Evolutionary conservation across 2,888 invertebrate species (phyloP).

Genomic region (Mycogona germanica): DNA sequence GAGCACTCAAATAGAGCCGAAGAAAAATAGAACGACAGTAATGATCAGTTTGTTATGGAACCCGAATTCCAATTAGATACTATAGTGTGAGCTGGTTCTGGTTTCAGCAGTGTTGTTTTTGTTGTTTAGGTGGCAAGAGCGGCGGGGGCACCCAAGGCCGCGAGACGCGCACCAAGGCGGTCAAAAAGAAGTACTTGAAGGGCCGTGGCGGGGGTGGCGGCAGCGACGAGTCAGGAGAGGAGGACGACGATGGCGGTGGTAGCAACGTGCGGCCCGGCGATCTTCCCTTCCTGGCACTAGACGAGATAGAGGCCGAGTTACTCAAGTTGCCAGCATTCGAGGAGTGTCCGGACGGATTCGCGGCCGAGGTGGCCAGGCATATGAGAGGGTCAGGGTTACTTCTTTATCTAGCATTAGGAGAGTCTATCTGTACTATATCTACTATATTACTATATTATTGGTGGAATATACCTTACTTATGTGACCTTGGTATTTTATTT

Average conservation of each 20-base stretch:
- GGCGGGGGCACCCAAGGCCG: constrained; percentile 88
- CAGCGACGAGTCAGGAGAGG: constrained; percentile 56
- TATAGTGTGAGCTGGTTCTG: no score
- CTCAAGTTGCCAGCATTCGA: constrained; percentile 35
- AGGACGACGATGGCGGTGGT: constrained; percentile 32
- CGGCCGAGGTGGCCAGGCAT: constrained; percentile 52
- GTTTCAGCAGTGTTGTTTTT: no score
- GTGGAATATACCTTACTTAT: no score
- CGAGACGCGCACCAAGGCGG: constrained; percentile 88
- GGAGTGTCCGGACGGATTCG: constrained; percentile 55
- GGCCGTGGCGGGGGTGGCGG: constrained; percentile 45
- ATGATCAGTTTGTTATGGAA: no score
- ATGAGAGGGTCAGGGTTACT: constrained; percentile 45
- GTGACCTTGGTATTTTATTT: no score
- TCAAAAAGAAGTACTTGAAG: constrained; percentile 52
- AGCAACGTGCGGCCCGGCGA: constrained; percentile 7
- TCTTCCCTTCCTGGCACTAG: constrained; percentile 50
- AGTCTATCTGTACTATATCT: no score
- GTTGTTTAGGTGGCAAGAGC: constrained; percentile 52
- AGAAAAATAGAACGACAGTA: no score
- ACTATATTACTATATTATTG: no score
- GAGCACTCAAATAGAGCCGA: no score
- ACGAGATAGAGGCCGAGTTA: constrained; percentile 55
- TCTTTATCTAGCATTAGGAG: no score
- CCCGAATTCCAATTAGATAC: no score